Conservation (phyloP, 2,888 invertebrate species). For the Drosophila anomelani region DNA sequence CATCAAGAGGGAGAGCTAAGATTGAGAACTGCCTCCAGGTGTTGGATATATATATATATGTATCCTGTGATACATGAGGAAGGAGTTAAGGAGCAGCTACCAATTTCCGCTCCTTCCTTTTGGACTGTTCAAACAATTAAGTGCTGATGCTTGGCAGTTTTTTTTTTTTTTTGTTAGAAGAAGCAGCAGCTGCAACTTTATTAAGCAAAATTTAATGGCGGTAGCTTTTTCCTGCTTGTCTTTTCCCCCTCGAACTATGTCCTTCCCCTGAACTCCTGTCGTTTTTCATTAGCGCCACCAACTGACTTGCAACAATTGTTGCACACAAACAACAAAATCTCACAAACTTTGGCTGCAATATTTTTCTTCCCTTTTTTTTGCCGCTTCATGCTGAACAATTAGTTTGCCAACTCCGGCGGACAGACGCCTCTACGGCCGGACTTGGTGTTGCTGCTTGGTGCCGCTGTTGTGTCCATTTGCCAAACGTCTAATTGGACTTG, state of each 20-base stretch:
- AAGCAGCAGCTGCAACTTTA: constrained; percentile 78
- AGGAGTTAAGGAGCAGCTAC: constrained; percentile 7
- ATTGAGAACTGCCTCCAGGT: constrained; percentile 37
- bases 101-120: constrained; percentile 10
- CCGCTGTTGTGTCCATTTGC: constrained; percentile 70
- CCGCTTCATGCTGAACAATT: constrained; percentile 77
- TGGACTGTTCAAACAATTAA: constrained; percentile 77
- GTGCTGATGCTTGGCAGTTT: constrained; percentile 82
- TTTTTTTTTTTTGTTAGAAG: constrained; percentile 27
- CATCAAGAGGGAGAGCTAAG: constrained; percentile 30
- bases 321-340: constrained; percentile 55
- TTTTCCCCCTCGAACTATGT: constrained; percentile 12
- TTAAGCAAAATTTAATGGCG: constrained; percentile 80
- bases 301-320: constrained; percentile 82
- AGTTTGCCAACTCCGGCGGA: constrained; percentile 56
- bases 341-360: constrained; percentile 66
- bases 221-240: constrained; percentile 15
- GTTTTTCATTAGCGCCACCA: constrained; percentile 76
- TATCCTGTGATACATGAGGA: constrained; percentile 5
- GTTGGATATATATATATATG: constrained; percentile 12
- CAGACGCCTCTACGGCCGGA: constrained; percentile 13
- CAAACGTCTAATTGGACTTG: constrained; percentile 79
- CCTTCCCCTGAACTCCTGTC: constrained; percentile 53
- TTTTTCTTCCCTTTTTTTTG: constrained; percentile 55
- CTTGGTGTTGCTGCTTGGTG: constrained; percentile 15